Percentiles rank a stretch among this genome's conserved stretches.
phyloP scores from a whole-genome alignment of 2,113 vertebrate species.

The Pterocles orientalis region DNA sequence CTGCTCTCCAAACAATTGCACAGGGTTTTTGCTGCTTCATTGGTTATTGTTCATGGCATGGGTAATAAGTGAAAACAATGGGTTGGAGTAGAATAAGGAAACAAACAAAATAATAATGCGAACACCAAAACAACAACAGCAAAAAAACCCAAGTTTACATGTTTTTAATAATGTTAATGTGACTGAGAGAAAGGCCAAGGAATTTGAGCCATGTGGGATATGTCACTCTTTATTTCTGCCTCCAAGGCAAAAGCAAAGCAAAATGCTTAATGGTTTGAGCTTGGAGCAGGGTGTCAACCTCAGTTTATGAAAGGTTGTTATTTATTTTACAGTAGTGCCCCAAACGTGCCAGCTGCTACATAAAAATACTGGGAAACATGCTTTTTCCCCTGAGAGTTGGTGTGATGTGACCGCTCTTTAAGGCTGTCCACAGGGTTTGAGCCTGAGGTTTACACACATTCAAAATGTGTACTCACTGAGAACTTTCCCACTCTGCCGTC shows the following conservation, averaged over 20 bases:
- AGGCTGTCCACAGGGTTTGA: background rate
- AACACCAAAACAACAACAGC: constrained; percentile 49
- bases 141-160: background rate
- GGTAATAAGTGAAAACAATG: constrained; percentile 72
- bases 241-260: constrained; percentile 43
- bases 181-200: constrained; percentile 50
- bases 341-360: constrained; percentile 28
- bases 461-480: background rate
- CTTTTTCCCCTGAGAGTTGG: background rate
- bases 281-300: constrained; percentile 49
- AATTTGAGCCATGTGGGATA: constrained; percentile 60
- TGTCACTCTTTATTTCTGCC: constrained; percentile 63
- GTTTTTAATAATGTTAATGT: constrained; percentile 67
- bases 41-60: constrained; percentile 52
- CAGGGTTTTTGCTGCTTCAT: constrained; percentile 51
- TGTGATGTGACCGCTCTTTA: background rate
- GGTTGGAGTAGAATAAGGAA: constrained; percentile 46
- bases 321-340: constrained; percentile 54
- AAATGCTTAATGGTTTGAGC: constrained; percentile 25
- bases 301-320: constrained; percentile 33
- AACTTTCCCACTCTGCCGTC: constrained; percentile 12
- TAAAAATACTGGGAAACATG: constrained; percentile 34
- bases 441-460: background rate
- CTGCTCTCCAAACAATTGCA: constrained; percentile 64
- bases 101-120: constrained; percentile 60